Percentiles rank a stretch among this genome's conserved stretches.
These are phyloP conservation scores for Discoglossus pictus DNA, from an alignment of 2,797 vertebrate genomes.

Conservation along the genomic window DNA sequence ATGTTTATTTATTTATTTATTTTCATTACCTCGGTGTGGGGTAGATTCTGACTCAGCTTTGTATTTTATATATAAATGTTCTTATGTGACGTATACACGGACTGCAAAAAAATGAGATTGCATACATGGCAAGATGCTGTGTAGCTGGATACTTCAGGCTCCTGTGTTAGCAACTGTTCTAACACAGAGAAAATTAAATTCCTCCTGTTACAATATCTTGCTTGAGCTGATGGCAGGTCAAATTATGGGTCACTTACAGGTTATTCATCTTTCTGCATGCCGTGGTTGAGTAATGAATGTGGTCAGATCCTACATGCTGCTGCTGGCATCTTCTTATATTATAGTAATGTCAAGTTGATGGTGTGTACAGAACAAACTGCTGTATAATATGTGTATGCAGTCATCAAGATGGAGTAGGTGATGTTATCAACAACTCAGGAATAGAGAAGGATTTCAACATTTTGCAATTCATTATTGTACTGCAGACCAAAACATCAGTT, in stretches of 20 bases:
- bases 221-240: background rate
- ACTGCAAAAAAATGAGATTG: too few relatives aligned
- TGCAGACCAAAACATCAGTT: too few relatives aligned
- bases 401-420: background rate
- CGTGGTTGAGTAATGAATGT: background rate
- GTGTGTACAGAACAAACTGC: slow-evolving; percentile 2
- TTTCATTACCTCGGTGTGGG: too few relatives aligned
- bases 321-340: too few relatives aligned
- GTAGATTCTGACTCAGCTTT: too few relatives aligned
- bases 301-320: background rate
- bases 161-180: background rate
- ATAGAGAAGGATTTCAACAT: too few relatives aligned
- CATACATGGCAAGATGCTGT: too few relatives aligned
- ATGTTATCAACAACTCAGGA: too few relatives aligned
- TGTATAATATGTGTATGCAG: background rate
- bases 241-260: slow-evolving; percentile 7
- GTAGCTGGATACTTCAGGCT: background rate
- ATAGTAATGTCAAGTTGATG: slow-evolving; percentile 3
- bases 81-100: too few relatives aligned
- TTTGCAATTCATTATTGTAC: too few relatives aligned
- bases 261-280: slow-evolving; percentile 11
- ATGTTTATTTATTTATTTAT: too few relatives aligned
- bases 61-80: too few relatives aligned
- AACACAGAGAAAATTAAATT: background rate
- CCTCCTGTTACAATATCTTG: background rate